These are phyloP conservation scores for Neoitamus cyanurus DNA, from an alignment of 2,888 invertebrate genomes.

Conservation along the genomic window DNA sequence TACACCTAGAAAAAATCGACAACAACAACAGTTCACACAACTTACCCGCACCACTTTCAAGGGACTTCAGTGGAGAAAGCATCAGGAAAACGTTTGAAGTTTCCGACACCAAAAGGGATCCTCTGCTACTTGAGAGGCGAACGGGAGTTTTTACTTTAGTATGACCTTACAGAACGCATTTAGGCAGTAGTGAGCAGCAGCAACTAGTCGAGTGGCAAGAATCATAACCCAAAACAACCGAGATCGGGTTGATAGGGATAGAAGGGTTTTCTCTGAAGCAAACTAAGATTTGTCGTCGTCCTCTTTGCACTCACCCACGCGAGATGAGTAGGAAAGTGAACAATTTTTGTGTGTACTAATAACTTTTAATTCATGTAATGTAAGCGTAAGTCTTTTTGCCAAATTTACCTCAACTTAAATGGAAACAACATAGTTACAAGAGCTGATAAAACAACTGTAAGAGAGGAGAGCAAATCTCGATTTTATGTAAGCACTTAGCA, in stretches of 20 bases:
- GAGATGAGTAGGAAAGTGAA: constrained; percentile 5
- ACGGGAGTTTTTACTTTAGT: not conserved
- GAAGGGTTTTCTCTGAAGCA: not conserved
- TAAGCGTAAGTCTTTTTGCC: constrained; percentile 59
- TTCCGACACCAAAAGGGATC: not conserved
- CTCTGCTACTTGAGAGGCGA: not conserved
- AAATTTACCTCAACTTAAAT: constrained; percentile 64
- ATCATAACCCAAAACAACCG: not conserved
- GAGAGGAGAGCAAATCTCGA: not conserved
- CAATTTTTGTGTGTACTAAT: constrained; percentile 40
- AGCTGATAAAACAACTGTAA: not conserved
- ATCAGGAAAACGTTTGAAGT: not conserved
- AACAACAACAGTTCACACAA: constrained; percentile 6
- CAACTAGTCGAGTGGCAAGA: constrained; percentile 43
- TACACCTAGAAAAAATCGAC: not conserved
- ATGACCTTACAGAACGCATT: not conserved
- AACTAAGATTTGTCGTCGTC: not conserved
- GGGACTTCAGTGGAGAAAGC: not conserved
- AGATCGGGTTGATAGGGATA: not conserved
- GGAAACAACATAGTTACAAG: not conserved
- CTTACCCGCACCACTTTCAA: not conserved
- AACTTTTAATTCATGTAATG: constrained; percentile 38
- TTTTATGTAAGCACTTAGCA: constrained; percentile 1
- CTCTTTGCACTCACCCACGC: not conserved
- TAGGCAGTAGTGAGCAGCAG: not conserved